These are phyloP conservation scores for Leucania comma DNA, from an alignment of 2,888 invertebrate genomes.

Conservation along the genomic window DNA sequence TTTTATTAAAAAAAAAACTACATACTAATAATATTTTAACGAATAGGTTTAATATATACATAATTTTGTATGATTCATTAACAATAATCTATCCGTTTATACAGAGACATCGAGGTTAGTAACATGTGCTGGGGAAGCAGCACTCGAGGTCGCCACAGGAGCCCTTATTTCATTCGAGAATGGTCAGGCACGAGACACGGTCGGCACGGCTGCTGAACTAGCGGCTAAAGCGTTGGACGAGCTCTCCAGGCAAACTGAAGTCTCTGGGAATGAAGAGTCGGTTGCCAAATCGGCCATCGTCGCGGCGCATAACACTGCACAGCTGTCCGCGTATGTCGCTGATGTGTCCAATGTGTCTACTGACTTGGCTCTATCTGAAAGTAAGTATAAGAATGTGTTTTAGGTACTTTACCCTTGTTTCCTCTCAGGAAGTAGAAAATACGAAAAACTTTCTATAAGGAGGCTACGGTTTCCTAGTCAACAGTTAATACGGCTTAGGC, in stretches of 20 bases:
- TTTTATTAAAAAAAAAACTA: neutral
- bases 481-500: neutral
- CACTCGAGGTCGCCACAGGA: constrained; percentile 77
- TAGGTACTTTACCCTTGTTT: neutral
- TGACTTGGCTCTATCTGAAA: constrained; percentile 80
- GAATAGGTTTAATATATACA: neutral
- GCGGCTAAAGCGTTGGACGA: constrained; percentile 80
- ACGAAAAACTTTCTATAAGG: neutral
- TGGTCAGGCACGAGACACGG: constrained; percentile 75
- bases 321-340: constrained; percentile 81
- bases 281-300: constrained; percentile 79
- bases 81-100: constrained; percentile 8
- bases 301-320: constrained; percentile 84
- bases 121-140: constrained; percentile 77
- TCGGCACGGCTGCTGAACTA: constrained; percentile 76
- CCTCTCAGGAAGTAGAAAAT: neutral
- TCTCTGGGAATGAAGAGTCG: constrained; percentile 82
- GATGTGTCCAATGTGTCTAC: constrained; percentile 82
- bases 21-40: too few relatives aligned
- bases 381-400: constrained; percentile 71
- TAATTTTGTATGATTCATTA: neutral
- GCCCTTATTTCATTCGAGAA: constrained; percentile 81
- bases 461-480: neutral
- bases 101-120: constrained; percentile 74
- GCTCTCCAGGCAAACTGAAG: constrained; percentile 75